Percentiles rank a stretch among this genome's conserved stretches.
phyloP scores from a whole-genome alignment of 2,888 invertebrate species.

The Volucella inflata region DNA sequence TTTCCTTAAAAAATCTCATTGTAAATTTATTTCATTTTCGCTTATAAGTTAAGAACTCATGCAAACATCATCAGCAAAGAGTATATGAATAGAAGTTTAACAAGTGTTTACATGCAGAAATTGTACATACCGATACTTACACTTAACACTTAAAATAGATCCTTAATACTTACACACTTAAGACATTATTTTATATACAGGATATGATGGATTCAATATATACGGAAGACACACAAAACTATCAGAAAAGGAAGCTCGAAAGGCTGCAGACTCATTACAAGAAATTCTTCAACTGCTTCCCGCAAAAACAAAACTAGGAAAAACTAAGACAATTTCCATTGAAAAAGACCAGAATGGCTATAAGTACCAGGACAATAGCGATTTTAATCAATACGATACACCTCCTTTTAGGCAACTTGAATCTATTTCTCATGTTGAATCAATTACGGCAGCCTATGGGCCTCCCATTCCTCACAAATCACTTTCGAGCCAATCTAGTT shows the following conservation, averaged over 20 bases:
- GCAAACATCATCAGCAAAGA: neutral
- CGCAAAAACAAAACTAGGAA: slow-evolving; percentile 62
- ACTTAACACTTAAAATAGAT: slow-evolving; percentile 46
- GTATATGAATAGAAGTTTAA: slow-evolving; percentile 7
- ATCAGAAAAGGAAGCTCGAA: slow-evolving; percentile 81
- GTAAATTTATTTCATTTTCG: slow-evolving; percentile 23
- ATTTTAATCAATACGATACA: slow-evolving; percentile 77
- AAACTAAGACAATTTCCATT: slow-evolving; percentile 79
- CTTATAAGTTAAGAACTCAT: slow-evolving; percentile 1
- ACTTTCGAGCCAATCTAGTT: slow-evolving; percentile 3
- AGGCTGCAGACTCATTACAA: slow-evolving; percentile 81
- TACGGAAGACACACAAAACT: slow-evolving; percentile 82
- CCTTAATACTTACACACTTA: slow-evolving; percentile 63
- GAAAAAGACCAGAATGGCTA: slow-evolving; percentile 77
- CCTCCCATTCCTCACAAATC: slow-evolving; percentile 73
- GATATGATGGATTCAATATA: slow-evolving; percentile 81
- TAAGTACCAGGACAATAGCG: slow-evolving; percentile 62
- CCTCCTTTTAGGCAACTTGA: slow-evolving; percentile 80
- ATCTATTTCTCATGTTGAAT: slow-evolving; percentile 82
- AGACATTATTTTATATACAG: slow-evolving; percentile 75
- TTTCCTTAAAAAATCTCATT: neutral
- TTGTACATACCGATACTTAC: slow-evolving; percentile 65
- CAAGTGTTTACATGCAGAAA: slow-evolving; percentile 44
- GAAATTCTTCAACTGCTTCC: slow-evolving; percentile 82
- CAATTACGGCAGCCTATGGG: slow-evolving; percentile 82